phyloP scores from a whole-genome alignment of 2,797 vertebrate species.

The Heteromormyrus szaboi region DNA sequence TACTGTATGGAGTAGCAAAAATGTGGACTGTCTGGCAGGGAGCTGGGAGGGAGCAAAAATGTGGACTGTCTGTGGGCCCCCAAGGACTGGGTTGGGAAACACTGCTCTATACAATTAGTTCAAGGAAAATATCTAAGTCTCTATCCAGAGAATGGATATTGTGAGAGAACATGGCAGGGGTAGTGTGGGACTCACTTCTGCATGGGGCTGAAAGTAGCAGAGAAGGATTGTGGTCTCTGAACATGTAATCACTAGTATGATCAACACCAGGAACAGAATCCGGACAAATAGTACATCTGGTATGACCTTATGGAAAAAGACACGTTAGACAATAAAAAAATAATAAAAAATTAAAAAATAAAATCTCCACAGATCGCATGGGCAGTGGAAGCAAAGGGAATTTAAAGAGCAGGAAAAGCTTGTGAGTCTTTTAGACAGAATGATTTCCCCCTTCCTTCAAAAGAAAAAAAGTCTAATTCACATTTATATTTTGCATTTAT shows the following conservation, averaged over 20 bases:
- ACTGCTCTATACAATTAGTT: background rate
- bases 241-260: conserved; percentile 89
- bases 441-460: background rate
- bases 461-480: background rate
- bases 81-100: background rate
- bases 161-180: background rate
- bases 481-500: background rate
- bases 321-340: background rate
- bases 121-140: background rate
- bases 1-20: conserved; percentile 63
- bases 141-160: background rate
- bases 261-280: conserved; percentile 88
- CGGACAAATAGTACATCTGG: conserved; percentile 97
- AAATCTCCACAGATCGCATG: background rate
- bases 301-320: conserved; percentile 69
- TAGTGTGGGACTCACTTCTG: conserved; percentile 65
- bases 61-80: background rate
- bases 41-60: background rate
- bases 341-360: background rate
- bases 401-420: background rate
- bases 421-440: background rate
- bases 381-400: background rate
- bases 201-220: conserved; percentile 90
- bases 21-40: background rate
- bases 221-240: conserved; percentile 90